phyloP scores from a whole-genome alignment of 1,140 invertebrate species.

The Drosophila trapezifrons region DNA sequence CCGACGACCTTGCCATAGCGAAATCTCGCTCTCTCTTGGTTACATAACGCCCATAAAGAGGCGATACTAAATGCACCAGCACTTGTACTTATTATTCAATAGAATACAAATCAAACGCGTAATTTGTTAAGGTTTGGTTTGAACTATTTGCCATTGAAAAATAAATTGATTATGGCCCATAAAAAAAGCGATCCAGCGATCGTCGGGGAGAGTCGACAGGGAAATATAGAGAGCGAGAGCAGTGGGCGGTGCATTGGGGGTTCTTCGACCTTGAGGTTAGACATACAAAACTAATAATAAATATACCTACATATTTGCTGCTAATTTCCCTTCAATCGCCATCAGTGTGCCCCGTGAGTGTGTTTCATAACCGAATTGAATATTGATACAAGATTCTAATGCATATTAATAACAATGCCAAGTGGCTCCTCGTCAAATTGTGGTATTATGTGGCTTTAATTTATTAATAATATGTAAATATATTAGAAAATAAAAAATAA shows the following conservation, averaged over 20 bases:
- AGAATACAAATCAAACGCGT: constrained; percentile 38
- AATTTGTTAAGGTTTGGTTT: constrained; percentile 36
- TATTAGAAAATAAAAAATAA: not conserved
- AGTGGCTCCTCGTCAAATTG: not conserved
- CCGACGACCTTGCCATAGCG: constrained; percentile 33
- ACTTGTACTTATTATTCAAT: constrained; percentile 43
- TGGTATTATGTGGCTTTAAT: not conserved
- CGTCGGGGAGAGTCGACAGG: not conserved
- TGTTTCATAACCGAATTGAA: constrained; percentile 28
- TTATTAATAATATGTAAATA: not conserved
- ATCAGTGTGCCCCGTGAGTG: not conserved
- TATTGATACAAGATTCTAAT: constrained; percentile 27
- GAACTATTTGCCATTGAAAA: constrained; percentile 25
- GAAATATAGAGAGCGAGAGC: not conserved
- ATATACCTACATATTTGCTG: constrained; percentile 17
- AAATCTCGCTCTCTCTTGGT: constrained; percentile 25
- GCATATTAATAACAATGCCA: constrained; percentile 8
- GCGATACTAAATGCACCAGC: constrained; percentile 24
- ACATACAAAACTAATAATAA: constrained; percentile 42
- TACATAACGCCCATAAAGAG: constrained; percentile 27
- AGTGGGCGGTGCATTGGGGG: constrained; percentile 4
- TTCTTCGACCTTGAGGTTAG: constrained; percentile 33
- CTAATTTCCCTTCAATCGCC: constrained; percentile 29
- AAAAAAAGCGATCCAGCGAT: constrained; percentile 23
- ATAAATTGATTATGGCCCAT: constrained; percentile 33